Base-by-base conservation (phyloP, 2,113 vertebrate species). In the Urocynchramus pylzowi region DNA sequence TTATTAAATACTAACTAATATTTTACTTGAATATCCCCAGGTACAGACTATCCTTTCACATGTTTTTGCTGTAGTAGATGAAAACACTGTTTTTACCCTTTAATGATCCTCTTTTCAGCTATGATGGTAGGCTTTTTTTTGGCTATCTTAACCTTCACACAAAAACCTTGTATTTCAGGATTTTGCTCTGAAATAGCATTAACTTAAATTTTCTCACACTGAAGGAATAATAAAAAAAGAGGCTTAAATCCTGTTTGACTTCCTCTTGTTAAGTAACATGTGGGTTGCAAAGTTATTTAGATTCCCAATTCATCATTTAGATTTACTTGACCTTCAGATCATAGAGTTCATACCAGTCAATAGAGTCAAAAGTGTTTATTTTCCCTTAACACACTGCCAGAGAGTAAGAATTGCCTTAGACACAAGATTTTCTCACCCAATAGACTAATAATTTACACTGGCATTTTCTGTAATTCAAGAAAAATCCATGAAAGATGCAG, bases 1-100 rank as follows among this genome's bases (percentile, higher is more conserved):
- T 92, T 50, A 45, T 18, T 10, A 70, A 93, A 12, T 49, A 37
- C 31, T 70, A 82, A 82, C 37, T 87, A 94, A 83, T 90, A 52
- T 63, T 87, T 93, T 94, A 87, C 63, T 70, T 57, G 26, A 68
- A 41, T 42, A 75, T 14, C 13, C 11, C 22, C 50, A 54, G 50
- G 67, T 70, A 28, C 23, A 80, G 44, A 37, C 17, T 50, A 89
- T 15, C 3, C 18, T 88, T 86, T 56, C 23, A 68, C 14, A 30
- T 13, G 1, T 49, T 80, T 88, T 41, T 81, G 11, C 33, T 45
- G 23, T 21, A 73, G 37, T 24, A 93, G 52, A 68, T 65, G 18
- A 89, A 82, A 93, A 89, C 9, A 68, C 31, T 57, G 39, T 24
- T 77, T 83, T 77, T 54, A 80, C 3, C 6, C 13, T 41, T 68